Percentiles rank a stretch among this genome's conserved stretches.
Evolutionary conservation across 2,113 vertebrate genomes (phyloP).

Genomic region (Aix galericulata): DNA sequence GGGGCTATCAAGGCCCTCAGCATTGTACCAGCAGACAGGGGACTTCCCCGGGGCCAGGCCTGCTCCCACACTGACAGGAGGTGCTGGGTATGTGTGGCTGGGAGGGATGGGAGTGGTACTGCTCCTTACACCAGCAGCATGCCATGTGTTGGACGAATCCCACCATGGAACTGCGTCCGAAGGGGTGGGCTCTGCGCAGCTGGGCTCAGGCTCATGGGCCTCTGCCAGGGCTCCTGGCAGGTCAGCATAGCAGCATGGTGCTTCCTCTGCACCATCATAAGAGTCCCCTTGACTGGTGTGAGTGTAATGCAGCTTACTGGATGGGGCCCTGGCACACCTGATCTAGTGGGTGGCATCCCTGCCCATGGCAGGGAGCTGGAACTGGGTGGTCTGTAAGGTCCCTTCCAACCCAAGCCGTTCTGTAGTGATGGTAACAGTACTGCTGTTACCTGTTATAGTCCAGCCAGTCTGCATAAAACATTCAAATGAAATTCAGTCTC

Average conservation of each 20-base stretch:
- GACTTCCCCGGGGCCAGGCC: neutral
- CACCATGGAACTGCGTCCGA: fast-evolving
- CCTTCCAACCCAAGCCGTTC: no score
- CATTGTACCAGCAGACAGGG: fast-evolving
- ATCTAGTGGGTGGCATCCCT: no score
- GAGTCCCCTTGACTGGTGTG: no score
- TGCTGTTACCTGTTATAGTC: neutral
- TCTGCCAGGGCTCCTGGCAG: no score
- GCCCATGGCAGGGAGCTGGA: no score
- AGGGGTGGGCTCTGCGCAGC: neutral
- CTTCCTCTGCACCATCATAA: fast-evolving
- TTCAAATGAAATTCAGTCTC: fast-evolving
- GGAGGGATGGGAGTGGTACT: fast-evolving
- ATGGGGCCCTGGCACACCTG: no score
- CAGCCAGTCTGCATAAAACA: neutral
- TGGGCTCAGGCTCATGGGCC: fast-evolving
- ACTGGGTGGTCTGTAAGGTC: no score
- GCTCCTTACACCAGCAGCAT: neutral
- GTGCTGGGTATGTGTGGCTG: neutral
- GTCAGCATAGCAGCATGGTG: fast-evolving
- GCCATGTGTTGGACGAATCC: fast-evolving
- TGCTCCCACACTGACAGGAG: fast-evolving
- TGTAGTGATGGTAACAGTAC: no score
- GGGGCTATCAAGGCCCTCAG: neutral
- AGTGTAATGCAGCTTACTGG: neutral